Evolutionary conservation across 2,797 vertebrate genomes (phyloP), one percentile per base, ranked within the genome.

Genomic region (Lagorchestes hirsutus): DNA sequence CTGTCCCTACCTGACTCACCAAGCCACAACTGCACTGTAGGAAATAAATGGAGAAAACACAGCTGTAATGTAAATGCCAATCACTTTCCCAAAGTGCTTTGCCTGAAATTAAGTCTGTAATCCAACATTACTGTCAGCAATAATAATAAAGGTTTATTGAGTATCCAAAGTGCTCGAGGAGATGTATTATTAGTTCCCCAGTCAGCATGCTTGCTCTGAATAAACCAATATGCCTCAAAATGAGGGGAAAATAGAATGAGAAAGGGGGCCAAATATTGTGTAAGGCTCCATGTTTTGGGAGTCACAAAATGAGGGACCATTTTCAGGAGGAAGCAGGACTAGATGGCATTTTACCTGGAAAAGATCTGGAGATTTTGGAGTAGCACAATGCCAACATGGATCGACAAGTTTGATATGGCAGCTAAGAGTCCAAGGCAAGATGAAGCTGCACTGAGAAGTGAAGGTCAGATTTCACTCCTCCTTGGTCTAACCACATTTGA

Each of bases 121-220:
- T 56, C 90, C 94, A 87, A 57, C 34, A n/a, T 91, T 94, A 22
- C 90, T 55, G 31, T 56, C 52, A 92, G 40, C 27, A 92, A 59
- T 13, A 93, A 62, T 50, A 57, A 74, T 11, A 93, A 87, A 93
- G 9, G 54, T 24, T 90, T 55, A 92, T 40, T 96, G 54, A 91
- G 55, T 90, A 91, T 10, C 96, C 56, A 56, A 94, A 92, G 67
- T 58, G 27, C n/a, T 58, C 13, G 90, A 40, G 40, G 94, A 93
- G 55, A 95, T 91, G 40, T 52, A 91, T 54, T 90, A 92, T 90
- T 87, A 67, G 92, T 91, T 56, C 58, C 16, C 22, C 9, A 11
- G 40, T 54, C 52, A 55, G 9, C 90, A 52, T 59, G 16, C 12
- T 97, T 59, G 74, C 29, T 59, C 87, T 57, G 34, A 57, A 55